These are phyloP conservation scores for Trissolcus brochymenae DNA, from an alignment of 2,888 invertebrate genomes.

Conservation along the genomic window DNA sequence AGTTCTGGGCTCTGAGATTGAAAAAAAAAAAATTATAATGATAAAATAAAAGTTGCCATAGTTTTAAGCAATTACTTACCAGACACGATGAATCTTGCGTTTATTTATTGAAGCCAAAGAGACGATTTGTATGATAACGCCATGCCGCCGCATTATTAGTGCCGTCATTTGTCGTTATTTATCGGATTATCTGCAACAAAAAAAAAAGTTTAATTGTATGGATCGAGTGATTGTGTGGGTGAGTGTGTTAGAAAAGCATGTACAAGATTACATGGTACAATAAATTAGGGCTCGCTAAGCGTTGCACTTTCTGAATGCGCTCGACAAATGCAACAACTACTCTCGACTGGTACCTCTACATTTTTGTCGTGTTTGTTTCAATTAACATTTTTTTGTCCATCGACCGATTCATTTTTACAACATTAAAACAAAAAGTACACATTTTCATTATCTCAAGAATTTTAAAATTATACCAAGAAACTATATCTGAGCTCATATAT, in stretches of 20 bases:
- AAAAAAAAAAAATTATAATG: too few species aligned
- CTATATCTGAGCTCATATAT: too few species aligned
- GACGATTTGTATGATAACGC: conserved; percentile 44
- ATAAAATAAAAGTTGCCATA: background rate
- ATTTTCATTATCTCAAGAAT: too few species aligned
- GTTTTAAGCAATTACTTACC: background rate
- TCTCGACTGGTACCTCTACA: conserved; percentile 36
- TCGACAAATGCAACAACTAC: conserved; percentile 36
- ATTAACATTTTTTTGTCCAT: background rate
- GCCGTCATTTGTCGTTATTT: conserved; percentile 48
- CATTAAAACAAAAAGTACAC: too few species aligned
- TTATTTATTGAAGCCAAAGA: conserved; percentile 54
- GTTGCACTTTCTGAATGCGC: conserved; percentile 30
- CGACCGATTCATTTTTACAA: too few species aligned
- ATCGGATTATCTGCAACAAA: conserved; percentile 28
- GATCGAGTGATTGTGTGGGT: conserved; percentile 8
- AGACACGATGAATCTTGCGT: conserved; percentile 11
- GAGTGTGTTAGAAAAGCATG: conserved; percentile 23
- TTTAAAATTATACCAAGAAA: too few species aligned
- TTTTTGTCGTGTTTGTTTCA: background rate
- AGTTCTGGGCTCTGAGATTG: too few species aligned
- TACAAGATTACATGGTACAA: conserved; percentile 36
- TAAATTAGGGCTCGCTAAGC: conserved; percentile 44
- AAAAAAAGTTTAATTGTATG: conserved; percentile 44
- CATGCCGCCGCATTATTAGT: conserved; percentile 27